A percentile compares a stretch with the other conserved stretches of the same genome.
These are phyloP conservation scores for Pyrgilauda ruficollis DNA, from an alignment of 2,113 vertebrate genomes.

Conservation along the genomic window DNA sequence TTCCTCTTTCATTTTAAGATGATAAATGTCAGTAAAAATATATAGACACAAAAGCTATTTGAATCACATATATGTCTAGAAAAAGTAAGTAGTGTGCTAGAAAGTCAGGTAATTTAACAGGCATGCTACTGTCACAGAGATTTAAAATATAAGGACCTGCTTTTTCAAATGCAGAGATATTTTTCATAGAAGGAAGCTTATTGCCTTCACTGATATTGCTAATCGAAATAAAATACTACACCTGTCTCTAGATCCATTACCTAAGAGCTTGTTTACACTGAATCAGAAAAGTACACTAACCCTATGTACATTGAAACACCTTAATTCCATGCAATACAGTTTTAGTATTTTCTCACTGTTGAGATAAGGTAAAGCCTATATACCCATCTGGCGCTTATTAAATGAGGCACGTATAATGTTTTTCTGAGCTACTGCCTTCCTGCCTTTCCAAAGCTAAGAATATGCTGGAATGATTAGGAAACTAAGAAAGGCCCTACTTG, in stretches of 20 bases:
- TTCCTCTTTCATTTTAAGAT: not conserved
- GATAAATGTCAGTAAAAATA: not conserved
- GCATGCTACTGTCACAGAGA: not conserved
- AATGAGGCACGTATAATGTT: accelerated
- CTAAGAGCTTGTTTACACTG: not conserved
- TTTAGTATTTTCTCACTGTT: not conserved
- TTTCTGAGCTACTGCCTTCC: not conserved
- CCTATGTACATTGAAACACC: not conserved
- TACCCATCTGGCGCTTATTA: not conserved
- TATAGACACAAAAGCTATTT: not conserved
- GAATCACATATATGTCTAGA: not conserved
- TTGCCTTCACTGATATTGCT: not conserved
- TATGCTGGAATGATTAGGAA: not conserved
- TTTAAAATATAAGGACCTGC: not conserved
- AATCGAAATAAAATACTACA: not conserved
- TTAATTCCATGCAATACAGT: not conserved
- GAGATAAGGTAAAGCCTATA: not conserved
- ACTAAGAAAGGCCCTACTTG: not conserved
- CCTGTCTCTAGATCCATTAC: not conserved
- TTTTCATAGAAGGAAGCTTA: not conserved
- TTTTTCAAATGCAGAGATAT: not conserved
- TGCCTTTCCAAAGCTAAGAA: not conserved
- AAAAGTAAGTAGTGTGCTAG: not conserved
- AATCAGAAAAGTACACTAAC: not conserved
- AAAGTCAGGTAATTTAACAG: not conserved